These are phyloP conservation scores for Limnephilus lunatus DNA, from an alignment of 2,888 invertebrate genomes.

Conservation along the genomic window DNA sequence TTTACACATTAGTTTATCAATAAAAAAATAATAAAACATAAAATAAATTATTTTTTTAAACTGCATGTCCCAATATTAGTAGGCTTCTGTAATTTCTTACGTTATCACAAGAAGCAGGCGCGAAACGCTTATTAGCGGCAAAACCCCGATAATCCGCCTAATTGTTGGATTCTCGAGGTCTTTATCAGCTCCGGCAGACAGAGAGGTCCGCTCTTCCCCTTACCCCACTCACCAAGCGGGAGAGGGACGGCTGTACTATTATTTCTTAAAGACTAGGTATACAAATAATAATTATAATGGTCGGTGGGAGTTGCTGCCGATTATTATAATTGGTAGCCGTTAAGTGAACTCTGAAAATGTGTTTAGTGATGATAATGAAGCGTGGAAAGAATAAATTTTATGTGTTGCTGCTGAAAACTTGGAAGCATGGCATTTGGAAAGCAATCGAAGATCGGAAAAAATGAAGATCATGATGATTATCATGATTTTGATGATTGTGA, in stretches of 20 bases:
- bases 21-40: too few relatives aligned
- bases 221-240: background rate
- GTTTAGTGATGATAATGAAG: conserved; percentile 9
- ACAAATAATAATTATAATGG: background rate
- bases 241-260: background rate
- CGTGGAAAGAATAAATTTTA: background rate
- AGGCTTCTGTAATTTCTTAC: background rate
- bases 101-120: conserved; percentile 14
- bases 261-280: background rate
- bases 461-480: too few relatives aligned
- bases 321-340: conserved; percentile 41
- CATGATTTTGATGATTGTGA: too few relatives aligned
- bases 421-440: background rate
- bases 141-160: conserved; percentile 54
- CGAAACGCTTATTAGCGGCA: conserved; percentile 43
- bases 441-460: too few relatives aligned
- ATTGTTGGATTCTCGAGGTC: conserved; percentile 50
- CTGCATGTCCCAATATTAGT: background rate
- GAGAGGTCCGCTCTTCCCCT: background rate
- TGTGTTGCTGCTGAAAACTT: background rate
- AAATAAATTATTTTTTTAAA: too few relatives aligned
- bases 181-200: conserved; percentile 29
- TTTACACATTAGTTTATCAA: too few relatives aligned
- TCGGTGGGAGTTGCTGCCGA: conserved; percentile 19
- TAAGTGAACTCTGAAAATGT: conserved; percentile 39